Base-by-base conservation (phyloP, 2,113 vertebrate genomes). In the Picathartes gymnocephalus region DNA sequence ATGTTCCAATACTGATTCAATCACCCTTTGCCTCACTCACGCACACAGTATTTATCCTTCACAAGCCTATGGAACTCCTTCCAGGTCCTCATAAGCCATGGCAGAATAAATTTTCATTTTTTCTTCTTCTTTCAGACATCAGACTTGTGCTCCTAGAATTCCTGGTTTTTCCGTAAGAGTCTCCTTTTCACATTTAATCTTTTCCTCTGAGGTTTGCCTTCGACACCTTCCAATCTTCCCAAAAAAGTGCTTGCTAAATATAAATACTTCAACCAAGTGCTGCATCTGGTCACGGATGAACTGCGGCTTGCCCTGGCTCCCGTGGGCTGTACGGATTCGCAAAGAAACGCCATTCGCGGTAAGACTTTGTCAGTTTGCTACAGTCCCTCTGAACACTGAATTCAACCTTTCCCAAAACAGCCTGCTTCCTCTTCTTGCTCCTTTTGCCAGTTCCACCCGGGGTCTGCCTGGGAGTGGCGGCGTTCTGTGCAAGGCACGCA, bases 401-500 rank as follows among this genome's bases (percentile, higher is more conserved):
- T 18, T 23, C 10, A 6, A 23, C 44, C 58, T 48, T 92, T 77
- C 93, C 90, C 72, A 42, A 7, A 72, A 28, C 74, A 87, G 78
- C 39, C 82, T 60, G 76, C 87, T 94, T 66, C 50, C 81, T 87
- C 50, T 22, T 42, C 30, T 58, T 23, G 64, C 21, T 85, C 28
- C 4, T 30, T 74, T n/a, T 5, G 44, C 51, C 47, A 94, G 62
- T 92, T 90, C 74, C 69, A 23, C 66, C 70, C 81, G 40, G 78
- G 89, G 56, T 28, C 5, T 16, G 56, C 84, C 95, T 81, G 33
- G 33, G 88, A 44, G 85, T 66, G 78, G 30, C 27, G 61, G 96
- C 91, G 7, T 90, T 93, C 60, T 97, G 95, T 98, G 94, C 98
- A 98, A 99, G 99, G 99, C 99, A 99, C 98, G 68, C 96, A 54